Percentiles rank a stretch among this genome's conserved stretches.
phyloP scores from a whole-genome alignment of 37 sponge, comb jelly and placozoan species.

The Halisarca cf. caerulea region DNA sequence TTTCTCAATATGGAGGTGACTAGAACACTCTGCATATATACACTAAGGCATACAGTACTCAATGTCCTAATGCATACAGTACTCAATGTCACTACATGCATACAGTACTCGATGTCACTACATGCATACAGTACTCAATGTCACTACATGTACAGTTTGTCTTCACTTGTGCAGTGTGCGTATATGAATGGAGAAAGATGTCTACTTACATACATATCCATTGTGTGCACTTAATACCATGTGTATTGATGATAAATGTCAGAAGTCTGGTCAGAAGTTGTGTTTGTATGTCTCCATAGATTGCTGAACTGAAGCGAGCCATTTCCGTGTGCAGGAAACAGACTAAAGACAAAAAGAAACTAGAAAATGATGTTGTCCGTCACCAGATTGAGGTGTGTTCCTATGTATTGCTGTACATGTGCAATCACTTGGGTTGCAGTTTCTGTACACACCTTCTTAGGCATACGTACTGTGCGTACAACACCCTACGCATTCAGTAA shows the following conservation, averaged over 20 bases:
- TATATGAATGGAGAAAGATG: too few species aligned
- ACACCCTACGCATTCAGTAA: too few species aligned
- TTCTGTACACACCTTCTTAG: too few species aligned
- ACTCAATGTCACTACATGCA: too few species aligned
- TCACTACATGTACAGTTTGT: too few species aligned
- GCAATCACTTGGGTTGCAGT: background rate
- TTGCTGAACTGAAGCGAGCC: constrained; percentile 63
- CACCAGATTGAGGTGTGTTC: constrained; percentile 62
- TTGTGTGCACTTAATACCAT: background rate
- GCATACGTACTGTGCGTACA: background rate
- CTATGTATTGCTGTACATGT: background rate
- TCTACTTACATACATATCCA: background rate
- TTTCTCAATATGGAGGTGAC: constrained; percentile 88
- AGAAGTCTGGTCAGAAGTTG: background rate
- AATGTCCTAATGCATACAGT: background rate
- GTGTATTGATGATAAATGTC: too few species aligned
- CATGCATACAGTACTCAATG: too few species aligned
- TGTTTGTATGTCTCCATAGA: constrained; percentile 13
- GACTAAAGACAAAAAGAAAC: constrained; percentile 54
- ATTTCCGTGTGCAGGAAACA: constrained; percentile 61
- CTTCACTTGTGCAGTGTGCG: too few species aligned
- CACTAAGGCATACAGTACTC: background rate
- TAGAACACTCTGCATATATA: too few species aligned
- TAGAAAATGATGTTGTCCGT: constrained; percentile 64
- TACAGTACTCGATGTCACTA: too few species aligned